Evolutionary conservation across 2,888 invertebrate genomes (phyloP).

Genomic region (Cacoxenus indagator): DNA sequence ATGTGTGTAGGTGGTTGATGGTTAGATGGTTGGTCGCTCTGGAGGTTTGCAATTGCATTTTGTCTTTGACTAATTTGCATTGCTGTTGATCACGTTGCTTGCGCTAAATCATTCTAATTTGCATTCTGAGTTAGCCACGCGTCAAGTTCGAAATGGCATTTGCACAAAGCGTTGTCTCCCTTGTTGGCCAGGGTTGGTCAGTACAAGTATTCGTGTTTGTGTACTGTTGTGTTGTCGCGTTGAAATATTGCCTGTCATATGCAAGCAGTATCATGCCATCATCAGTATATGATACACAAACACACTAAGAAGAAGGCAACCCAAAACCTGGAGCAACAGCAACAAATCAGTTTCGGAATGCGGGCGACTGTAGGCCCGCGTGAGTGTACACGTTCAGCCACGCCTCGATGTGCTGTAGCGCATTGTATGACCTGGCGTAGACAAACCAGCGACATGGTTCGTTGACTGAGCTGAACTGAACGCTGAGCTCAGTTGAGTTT

Average conservation of each 20-base stretch:
- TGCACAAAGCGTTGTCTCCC: too few relatives aligned
- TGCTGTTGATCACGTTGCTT: not conserved
- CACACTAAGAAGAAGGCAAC: not conserved
- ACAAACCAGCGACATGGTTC: not conserved
- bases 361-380: not conserved
- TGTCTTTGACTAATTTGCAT: not conserved
- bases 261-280: not conserved
- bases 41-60: not conserved
- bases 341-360: not conserved
- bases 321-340: not conserved
- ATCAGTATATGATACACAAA: not conserved
- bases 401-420: too few relatives aligned
- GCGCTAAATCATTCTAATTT: not conserved
- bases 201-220: too few relatives aligned
- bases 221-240: too few relatives aligned
- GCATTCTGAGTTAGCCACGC: too few relatives aligned
- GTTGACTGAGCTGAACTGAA: not conserved
- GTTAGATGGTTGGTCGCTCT: too few relatives aligned
- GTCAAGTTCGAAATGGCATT: too few relatives aligned
- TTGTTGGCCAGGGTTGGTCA: too few relatives aligned
- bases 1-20: too few relatives aligned
- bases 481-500: not conserved
- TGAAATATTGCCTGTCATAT: not conserved
- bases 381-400: not conserved
- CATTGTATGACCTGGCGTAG: not conserved